phyloP scores from a whole-genome alignment of 2,888 invertebrate genomes.

The Acanthosoma haemorrhoidale region DNA sequence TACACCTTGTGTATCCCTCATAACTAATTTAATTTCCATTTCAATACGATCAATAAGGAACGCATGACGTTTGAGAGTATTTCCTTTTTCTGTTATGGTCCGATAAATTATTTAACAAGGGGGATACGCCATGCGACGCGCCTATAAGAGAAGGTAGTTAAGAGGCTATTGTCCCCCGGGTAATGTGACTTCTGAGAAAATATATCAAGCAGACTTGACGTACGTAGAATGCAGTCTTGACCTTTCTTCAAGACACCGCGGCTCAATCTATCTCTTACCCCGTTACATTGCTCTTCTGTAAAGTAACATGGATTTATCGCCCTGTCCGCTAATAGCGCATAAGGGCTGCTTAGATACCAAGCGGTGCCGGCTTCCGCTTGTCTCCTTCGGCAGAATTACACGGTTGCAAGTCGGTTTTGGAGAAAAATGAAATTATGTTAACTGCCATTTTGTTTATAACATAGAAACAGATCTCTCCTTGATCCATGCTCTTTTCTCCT shows the following conservation, averaged over 20 bases:
- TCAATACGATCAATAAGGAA: no score
- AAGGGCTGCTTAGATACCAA: not conserved
- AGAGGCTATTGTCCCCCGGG: slow-evolving; percentile 1
- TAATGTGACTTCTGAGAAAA: slow-evolving; percentile 10
- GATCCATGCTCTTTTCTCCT: no score
- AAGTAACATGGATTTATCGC: not conserved
- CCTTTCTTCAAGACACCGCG: not conserved
- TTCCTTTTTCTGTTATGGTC: no score
- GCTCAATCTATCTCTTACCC: not conserved
- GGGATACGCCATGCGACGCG: not conserved
- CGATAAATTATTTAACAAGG: not conserved
- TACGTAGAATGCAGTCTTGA: slow-evolving; percentile 11
- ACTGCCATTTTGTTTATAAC: no score
- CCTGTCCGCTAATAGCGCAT: not conserved
- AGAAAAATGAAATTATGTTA: no score
- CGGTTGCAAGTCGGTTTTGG: no score
- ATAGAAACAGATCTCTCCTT: no score
- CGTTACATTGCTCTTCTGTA: no score
- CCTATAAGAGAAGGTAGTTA: not conserved
- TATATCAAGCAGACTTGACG: slow-evolving; percentile 12
- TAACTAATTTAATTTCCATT: no score
- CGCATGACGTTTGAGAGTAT: no score
- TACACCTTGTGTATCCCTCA: no score
- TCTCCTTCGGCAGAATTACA: no score
- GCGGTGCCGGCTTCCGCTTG: not conserved